These are phyloP conservation scores for Calliphora vicina DNA, from an alignment of 1,140 invertebrate genomes.

Conservation along the genomic window DNA sequence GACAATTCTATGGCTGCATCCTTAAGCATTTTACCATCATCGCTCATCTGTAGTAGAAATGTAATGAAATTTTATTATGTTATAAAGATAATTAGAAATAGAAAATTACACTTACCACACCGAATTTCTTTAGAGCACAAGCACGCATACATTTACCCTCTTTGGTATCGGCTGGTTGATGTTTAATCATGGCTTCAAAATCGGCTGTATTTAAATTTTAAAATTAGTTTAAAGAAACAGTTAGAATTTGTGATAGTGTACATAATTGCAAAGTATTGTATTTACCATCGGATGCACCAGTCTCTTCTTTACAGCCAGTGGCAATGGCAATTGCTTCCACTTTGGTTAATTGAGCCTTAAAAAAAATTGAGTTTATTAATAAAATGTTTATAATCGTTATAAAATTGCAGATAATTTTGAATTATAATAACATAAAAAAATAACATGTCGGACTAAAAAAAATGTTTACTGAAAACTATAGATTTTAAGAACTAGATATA, in stretches of 20 bases:
- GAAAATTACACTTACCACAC: conserved; percentile 20
- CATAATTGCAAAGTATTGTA: not conserved
- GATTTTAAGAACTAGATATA: no score
- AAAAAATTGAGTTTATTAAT: no score
- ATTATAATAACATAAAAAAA: no score
- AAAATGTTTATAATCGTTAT: no score
- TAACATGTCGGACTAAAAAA: no score
- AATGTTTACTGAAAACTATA: no score
- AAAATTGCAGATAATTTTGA: no score
- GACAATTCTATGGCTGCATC: conserved; percentile 28
- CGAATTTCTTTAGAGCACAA: conserved; percentile 33
- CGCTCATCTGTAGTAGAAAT: conserved; percentile 32
- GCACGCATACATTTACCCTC: conserved; percentile 38
- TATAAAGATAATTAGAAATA: not conserved
- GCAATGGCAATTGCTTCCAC: conserved; percentile 23
- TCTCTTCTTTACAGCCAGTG: conserved; percentile 27
- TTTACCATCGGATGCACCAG: conserved; percentile 39
- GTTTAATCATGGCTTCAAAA: conserved; percentile 23
- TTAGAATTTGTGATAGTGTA: no score
- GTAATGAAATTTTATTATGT: not conserved
- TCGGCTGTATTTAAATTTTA: conserved; percentile 18
- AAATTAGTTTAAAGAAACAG: not conserved
- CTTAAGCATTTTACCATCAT: conserved; percentile 38
- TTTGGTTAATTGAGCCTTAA: conserved; percentile 14
- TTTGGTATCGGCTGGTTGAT: conserved; percentile 6